Percentiles rank a stretch among this genome's conserved stretches.
These are phyloP conservation scores for Alces alces DNA, from an alignment of 2,113 vertebrate species.

Conservation along the genomic window DNA sequence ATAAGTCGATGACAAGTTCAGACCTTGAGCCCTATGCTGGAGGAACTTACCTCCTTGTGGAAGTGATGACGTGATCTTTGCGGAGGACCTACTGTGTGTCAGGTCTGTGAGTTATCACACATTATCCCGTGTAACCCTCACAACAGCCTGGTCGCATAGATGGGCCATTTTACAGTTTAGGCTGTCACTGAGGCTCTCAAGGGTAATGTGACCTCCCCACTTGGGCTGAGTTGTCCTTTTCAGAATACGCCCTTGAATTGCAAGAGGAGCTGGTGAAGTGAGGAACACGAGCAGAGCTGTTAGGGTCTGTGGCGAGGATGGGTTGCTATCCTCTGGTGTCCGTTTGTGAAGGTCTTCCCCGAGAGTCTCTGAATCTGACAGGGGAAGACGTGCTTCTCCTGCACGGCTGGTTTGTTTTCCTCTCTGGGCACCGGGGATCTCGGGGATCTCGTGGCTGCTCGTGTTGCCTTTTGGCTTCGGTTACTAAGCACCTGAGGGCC, in stretches of 20 bases:
- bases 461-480: background rate
- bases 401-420: background rate
- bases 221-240: background rate
- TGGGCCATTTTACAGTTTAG: background rate
- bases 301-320: too few relatives aligned
- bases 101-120: background rate
- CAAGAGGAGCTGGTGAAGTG: background rate
- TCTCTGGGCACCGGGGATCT: background rate
- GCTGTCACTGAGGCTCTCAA: background rate
- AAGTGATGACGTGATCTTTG: background rate
- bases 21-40: background rate
- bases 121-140: background rate
- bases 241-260: background rate
- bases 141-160: background rate
- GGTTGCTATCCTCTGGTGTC: fast-evolving
- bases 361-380: background rate
- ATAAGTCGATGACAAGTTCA: background rate
- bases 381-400: background rate
- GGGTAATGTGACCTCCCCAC: background rate
- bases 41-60: background rate
- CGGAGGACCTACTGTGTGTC: background rate
- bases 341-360: background rate
- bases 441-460: background rate
- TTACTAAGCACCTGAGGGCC: background rate
- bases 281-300: background rate